These are phyloP conservation scores for Chromobotia macracanthus DNA, from an alignment of 2,797 vertebrate genomes.

Conservation along the genomic window DNA sequence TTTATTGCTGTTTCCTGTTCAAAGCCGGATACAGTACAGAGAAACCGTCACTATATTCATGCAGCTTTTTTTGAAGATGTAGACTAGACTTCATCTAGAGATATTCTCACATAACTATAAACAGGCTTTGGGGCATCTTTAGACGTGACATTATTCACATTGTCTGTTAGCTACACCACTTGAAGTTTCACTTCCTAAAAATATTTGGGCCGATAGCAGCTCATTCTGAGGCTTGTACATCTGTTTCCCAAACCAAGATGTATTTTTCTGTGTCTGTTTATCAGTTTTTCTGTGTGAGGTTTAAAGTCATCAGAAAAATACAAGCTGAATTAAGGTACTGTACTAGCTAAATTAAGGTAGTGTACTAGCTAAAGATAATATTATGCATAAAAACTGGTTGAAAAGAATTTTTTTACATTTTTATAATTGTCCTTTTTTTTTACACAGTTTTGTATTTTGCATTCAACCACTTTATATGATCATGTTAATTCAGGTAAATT, in stretches of 20 bases:
- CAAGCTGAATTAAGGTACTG: neutral
- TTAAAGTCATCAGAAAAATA: neutral
- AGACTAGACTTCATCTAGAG: neutral
- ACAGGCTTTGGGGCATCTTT: neutral
- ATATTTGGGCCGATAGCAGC: no score
- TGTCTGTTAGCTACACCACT: conserved; percentile 4
- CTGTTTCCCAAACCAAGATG: neutral
- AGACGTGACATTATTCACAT: neutral
- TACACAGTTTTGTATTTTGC: neutral
- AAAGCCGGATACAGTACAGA: neutral
- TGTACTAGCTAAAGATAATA: neutral
- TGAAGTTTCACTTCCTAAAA: neutral
- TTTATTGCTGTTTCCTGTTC: no score
- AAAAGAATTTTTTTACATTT: neutral
- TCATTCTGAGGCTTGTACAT: neutral
- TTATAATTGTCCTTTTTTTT: neutral
- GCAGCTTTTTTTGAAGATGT: neutral
- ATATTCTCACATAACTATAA: neutral
- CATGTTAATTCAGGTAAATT: neutral
- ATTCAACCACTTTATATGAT: neutral
- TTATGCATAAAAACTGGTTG: conserved; percentile 1
- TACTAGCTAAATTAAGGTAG: neutral
- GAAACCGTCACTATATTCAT: neutral
- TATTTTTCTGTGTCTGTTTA: neutral
- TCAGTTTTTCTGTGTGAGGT: neutral